Evolutionary conservation across 2,888 invertebrate genomes (phyloP), one percentile per base, ranked within the genome.

Genomic region (Flabesymbios commensalis): DNA sequence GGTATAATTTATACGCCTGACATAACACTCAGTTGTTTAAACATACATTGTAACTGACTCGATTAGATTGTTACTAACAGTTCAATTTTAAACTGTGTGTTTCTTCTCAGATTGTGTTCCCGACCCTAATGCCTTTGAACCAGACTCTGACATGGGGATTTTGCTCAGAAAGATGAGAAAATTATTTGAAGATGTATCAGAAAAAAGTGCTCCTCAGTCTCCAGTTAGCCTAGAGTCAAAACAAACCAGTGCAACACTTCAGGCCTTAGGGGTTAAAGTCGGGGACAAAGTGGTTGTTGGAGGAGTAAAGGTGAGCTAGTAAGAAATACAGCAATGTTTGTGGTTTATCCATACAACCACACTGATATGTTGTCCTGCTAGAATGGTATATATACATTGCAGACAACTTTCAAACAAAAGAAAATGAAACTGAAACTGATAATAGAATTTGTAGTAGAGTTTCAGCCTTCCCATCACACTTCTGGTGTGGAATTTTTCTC

Each of bases 241-340:
- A 10, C 49, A 62, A n/a, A 43, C 47, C 28, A 78, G 76, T 60
- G 77, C 76, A 57, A 77, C 78, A 1, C 69, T 85, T 14, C 79
- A 80, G 65, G 79, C 84, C 0, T 74, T 85, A 62, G 84, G 83
- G 17, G 70, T 85, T 31, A 74, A 77, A 58, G 62, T 84, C 3
- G 84, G 84, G 4, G 84, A 84, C 63, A 78, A 79, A 64, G 81
- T 84, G 10, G 59, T 80, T n/a, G 81, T 81, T 17, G 78, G 78
- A 39, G 82, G 81, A 4, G 70, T 76, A 4, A 80, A 81, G 77
- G 80, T 80, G 57, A 64, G 39, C 10, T 36, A 10, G 39, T 36
- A 36, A 14, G n/a, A 14, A 36, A 36, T 36, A 36, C n/a, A 36
- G 39, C 10, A 36, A 14, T 36, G 39, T 36, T 36, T n/a, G 10